phyloP scores from a whole-genome alignment of 2,113 vertebrate genomes.

The Eulacestoma nigropectus region DNA sequence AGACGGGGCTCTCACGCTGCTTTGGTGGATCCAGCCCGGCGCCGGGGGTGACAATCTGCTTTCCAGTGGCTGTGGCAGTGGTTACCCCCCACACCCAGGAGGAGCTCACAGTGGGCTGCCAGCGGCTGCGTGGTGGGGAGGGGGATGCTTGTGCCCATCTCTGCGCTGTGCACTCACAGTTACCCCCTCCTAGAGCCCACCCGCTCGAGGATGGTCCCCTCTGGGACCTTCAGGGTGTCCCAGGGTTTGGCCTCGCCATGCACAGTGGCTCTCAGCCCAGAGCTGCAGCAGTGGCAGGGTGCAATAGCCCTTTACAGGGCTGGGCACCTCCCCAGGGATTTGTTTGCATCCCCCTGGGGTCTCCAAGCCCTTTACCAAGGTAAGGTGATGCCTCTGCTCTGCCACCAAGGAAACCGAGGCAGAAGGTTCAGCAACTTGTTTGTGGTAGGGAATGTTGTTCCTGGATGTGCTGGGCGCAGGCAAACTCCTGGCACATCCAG shows the following conservation, averaged over 20 bases:
- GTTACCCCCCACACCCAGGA: not conserved
- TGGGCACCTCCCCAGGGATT: not conserved
- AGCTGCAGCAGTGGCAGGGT: not conserved
- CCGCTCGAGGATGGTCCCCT: accelerated
- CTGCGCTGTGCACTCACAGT: not conserved
- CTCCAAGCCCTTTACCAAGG: not conserved
- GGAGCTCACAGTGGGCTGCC: not conserved
- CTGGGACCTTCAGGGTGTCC: not conserved
- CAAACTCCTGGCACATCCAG: not conserved
- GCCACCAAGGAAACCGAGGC: not conserved
- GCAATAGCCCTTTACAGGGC: not conserved
- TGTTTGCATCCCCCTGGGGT: not conserved
- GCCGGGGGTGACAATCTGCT: not conserved
- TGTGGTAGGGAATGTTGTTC: not conserved
- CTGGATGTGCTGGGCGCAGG: accelerated
- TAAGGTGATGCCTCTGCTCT: not conserved
- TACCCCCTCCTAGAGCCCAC: not conserved
- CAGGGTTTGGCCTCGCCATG: not conserved
- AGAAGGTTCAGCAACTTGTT: not conserved
- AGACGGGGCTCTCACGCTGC: not conserved
- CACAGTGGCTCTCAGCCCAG: not conserved
- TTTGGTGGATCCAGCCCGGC: not conserved
- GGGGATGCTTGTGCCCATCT: not conserved
- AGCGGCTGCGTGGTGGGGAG: not conserved
- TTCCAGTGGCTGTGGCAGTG: not conserved